Conservation (phyloP, 1,140 invertebrate genomes). For the Callitettix versicolor region DNA sequence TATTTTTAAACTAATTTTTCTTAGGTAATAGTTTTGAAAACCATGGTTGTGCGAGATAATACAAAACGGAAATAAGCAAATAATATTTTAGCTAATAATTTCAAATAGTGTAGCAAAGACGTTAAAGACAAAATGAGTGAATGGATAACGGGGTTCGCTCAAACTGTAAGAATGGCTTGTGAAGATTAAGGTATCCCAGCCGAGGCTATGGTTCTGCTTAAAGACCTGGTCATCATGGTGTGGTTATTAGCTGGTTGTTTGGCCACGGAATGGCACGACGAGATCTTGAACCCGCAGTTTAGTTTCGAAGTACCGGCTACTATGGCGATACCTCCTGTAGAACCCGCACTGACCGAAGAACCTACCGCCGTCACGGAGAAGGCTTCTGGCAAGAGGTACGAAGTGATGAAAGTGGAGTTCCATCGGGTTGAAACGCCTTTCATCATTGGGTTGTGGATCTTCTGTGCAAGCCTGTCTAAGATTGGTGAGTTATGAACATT, state of each 20-base stretch:
- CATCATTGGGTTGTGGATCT: constrained; percentile 88
- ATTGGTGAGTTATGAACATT: constrained; percentile 69
- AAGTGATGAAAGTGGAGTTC: constrained; percentile 75
- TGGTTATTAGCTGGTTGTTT: neutral
- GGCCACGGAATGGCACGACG: neutral
- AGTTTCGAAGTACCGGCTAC: constrained; percentile 1
- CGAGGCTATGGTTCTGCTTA: neutral
- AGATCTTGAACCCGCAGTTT: neutral
- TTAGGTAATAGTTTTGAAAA: neutral
- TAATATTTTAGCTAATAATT: neutral
- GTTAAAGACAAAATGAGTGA: too few relatives aligned
- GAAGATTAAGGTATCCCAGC: neutral
- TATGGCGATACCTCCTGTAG: neutral
- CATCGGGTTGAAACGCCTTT: constrained; percentile 81
- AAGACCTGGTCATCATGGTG: neutral
- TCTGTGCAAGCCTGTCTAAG: constrained; percentile 87
- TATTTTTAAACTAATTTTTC: neutral
- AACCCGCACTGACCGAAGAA: neutral
- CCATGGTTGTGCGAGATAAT: constrained; percentile 1
- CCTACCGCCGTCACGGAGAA: neutral
- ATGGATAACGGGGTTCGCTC: too few relatives aligned
- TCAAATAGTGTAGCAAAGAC: too few relatives aligned
- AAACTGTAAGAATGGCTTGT: neutral
- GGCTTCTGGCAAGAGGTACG: constrained; percentile 34
- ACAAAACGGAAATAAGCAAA: too few relatives aligned